Evolutionary conservation across 1,140 invertebrate species (phyloP).

Genomic region (Drosophila teissieri): DNA sequence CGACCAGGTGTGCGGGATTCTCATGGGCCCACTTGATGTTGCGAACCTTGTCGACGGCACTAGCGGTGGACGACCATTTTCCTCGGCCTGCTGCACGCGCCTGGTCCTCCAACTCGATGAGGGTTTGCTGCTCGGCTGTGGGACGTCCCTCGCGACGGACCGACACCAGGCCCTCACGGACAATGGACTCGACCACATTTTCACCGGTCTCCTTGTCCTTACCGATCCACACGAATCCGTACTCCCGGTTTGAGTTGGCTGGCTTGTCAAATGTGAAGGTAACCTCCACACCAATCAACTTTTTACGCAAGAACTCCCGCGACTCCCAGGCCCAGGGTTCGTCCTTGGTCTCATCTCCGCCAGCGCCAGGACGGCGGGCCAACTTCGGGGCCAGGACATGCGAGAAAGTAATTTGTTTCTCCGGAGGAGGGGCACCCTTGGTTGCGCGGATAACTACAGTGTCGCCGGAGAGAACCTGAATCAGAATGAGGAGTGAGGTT

Average conservation of each 20-base stretch:
- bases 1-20: constrained; percentile 92
- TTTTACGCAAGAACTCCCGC: constrained; percentile 96
- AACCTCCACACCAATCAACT: constrained; percentile 95
- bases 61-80: constrained; percentile 88
- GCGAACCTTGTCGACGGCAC: constrained; percentile 89
- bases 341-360: constrained; percentile 91
- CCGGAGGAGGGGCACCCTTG: constrained; percentile 92
- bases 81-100: constrained; percentile 95
- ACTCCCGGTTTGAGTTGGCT: constrained; percentile 91
- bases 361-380: constrained; percentile 89
- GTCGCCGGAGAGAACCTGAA: constrained; percentile 94
- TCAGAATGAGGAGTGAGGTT: constrained; percentile 55
- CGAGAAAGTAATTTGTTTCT: constrained; percentile 95
- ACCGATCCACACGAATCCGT: constrained; percentile 94
- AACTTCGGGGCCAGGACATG: constrained; percentile 96
- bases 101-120: constrained; percentile 95
- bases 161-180: constrained; percentile 94
- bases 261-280: constrained; percentile 91
- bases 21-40: constrained; percentile 95
- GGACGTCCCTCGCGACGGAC: constrained; percentile 92
- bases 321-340: constrained; percentile 98
- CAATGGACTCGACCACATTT: constrained; percentile 94
- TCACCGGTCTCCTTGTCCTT: constrained; percentile 91
- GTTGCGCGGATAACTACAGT: constrained; percentile 94
- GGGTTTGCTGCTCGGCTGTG: constrained; percentile 88